phyloP scores from a whole-genome alignment of 2,888 invertebrate genomes.

The Ectemnius continuus region DNA sequence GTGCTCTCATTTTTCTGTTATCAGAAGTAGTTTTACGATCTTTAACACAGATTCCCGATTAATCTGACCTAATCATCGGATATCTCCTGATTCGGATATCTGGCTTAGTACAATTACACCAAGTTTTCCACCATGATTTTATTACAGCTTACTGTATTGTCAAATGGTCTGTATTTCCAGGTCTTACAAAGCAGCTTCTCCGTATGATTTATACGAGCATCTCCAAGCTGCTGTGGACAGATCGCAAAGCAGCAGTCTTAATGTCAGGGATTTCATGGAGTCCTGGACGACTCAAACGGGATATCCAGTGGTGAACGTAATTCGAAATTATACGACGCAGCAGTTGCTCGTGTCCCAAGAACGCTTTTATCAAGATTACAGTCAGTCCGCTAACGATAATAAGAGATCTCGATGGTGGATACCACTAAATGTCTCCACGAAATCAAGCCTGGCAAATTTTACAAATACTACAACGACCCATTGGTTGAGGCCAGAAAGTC shows the following conservation, averaged over 20 bases:
- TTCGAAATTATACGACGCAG: conserved; percentile 78
- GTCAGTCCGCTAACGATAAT: conserved; percentile 6
- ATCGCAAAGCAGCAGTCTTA: neutral
- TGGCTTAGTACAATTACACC: neutral
- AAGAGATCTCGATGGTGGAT: conserved; percentile 84
- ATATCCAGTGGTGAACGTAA: conserved; percentile 83
- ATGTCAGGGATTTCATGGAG: conserved; percentile 81
- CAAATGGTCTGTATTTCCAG: conserved; percentile 32
- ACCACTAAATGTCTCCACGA: conserved; percentile 85
- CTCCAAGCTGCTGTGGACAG: conserved; percentile 48
- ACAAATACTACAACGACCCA: conserved; percentile 81
- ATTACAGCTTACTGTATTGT: neutral
- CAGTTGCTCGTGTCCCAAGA: conserved; percentile 71
- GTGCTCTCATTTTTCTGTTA: conserved; percentile 1
- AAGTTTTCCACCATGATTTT: neutral
- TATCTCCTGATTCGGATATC: no score
- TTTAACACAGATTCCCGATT: no score
- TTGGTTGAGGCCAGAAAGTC: conserved; percentile 83
- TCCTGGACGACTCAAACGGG: conserved; percentile 87
- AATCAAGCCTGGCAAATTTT: conserved; percentile 71
- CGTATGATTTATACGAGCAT: conserved; percentile 62
- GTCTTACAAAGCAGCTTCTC: conserved; percentile 57
- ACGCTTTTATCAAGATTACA: conserved; percentile 81
- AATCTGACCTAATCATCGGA: no score
- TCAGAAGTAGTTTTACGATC: no score